These are phyloP conservation scores for Escarpia spicata DNA, from an alignment of 2,888 invertebrate genomes.

Conservation along the genomic window DNA sequence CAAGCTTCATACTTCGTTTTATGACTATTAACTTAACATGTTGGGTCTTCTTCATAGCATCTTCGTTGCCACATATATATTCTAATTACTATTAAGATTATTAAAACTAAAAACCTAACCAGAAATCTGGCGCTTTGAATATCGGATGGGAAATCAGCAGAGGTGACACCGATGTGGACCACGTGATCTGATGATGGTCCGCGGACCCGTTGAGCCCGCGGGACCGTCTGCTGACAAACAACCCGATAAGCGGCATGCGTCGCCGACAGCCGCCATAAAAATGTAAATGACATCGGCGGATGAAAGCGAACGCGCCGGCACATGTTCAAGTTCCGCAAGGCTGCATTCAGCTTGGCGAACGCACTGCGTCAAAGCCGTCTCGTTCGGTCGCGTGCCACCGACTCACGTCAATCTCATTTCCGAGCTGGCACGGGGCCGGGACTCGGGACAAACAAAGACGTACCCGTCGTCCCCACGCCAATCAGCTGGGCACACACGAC, in stretches of 20 bases:
- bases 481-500: background rate
- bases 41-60: too few species aligned
- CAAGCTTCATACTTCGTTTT: too few species aligned
- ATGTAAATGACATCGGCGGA: conserved; percentile 4
- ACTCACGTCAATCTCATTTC: conserved; percentile 6
- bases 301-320: background rate
- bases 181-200: background rate
- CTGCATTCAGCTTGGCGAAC: background rate
- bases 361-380: conserved; percentile 1
- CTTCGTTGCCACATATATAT: too few species aligned
- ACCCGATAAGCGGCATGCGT: background rate
- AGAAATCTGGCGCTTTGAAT: background rate
- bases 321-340: background rate
- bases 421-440: background rate
- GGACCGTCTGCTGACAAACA: background rate
- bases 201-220: background rate
- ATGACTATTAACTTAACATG: too few species aligned
- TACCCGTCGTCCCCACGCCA: conserved; percentile 7
- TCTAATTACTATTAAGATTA: background rate
- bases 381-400: conserved; percentile 5
- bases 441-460: conserved; percentile 3
- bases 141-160: background rate
- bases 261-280: conserved; percentile 4
- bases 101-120: background rate
- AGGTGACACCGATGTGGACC: background rate